These are phyloP conservation scores for Tetragonisca angustula DNA, from an alignment of 2,888 invertebrate genomes.

Conservation along the genomic window DNA sequence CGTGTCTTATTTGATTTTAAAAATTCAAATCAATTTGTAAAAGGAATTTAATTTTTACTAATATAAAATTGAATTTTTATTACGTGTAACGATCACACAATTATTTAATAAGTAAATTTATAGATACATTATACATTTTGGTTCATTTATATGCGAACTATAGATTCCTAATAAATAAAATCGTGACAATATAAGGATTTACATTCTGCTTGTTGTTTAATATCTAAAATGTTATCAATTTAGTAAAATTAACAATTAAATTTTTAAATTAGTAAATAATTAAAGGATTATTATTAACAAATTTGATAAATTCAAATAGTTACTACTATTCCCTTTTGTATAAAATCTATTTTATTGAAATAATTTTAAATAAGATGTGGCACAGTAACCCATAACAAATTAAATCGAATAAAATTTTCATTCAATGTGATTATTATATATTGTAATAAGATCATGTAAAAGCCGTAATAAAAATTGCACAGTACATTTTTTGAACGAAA, in stretches of 20 bases:
- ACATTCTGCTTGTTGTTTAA: neutral
- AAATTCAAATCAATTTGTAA: too few species aligned
- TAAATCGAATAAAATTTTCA: neutral
- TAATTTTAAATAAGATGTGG: neutral
- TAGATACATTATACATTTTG: too few species aligned
- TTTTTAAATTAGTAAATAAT: neutral
- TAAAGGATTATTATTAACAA: neutral
- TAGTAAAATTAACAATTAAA: neutral
- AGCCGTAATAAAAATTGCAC: conserved; percentile 7
- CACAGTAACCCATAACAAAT: neutral
- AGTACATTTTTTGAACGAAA: conserved; percentile 13
- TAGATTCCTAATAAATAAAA: neutral
- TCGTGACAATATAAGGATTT: neutral
- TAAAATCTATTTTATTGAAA: neutral
- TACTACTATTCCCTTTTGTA: neutral
- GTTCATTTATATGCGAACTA: conserved; percentile 67
- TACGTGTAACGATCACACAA: conserved; percentile 81
- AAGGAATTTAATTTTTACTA: too few species aligned
- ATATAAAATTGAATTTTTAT: conserved; percentile 78
- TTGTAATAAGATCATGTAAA: neutral
- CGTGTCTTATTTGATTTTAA: too few species aligned
- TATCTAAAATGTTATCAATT: neutral
- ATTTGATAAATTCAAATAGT: neutral
- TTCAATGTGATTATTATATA: neutral
- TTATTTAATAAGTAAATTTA: conserved; percentile 69